Percentiles rank a stretch among this genome's conserved stretches.
phyloP scores from a whole-genome alignment of 2,113 vertebrate genomes.

The Eulacestoma nigropectus region DNA sequence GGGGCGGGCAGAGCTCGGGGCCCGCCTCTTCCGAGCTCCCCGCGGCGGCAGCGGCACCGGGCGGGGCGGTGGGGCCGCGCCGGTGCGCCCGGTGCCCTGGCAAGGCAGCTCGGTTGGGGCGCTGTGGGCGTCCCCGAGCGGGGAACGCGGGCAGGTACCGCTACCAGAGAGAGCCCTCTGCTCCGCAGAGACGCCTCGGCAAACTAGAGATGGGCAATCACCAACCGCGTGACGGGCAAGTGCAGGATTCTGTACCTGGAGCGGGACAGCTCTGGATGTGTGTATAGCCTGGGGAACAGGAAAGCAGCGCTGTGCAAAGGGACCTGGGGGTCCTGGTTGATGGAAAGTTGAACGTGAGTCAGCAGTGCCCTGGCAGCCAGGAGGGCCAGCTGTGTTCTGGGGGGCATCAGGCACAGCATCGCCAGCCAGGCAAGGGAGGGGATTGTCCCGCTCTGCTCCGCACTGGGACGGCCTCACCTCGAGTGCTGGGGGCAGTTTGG shows the following conservation, averaged over 20 bases:
- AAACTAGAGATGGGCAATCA: accelerated
- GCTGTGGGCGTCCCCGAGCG: neutral
- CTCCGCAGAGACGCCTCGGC: neutral
- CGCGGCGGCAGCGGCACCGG: neutral
- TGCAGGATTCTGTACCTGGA: no score
- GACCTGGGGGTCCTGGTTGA: accelerated
- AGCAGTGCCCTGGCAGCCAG: neutral
- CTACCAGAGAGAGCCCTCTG: neutral
- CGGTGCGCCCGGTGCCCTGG: accelerated
- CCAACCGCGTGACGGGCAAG: neutral
- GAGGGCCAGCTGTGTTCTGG: accelerated
- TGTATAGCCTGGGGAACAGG: neutral
- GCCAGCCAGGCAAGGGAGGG: accelerated
- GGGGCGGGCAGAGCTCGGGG: neutral
- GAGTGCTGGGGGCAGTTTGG: accelerated
- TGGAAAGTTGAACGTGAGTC: neutral
- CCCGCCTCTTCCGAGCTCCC: neutral
- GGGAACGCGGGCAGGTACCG: accelerated
- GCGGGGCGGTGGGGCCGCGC: neutral
- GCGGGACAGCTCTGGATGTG: neutral
- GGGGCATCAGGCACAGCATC: neutral
- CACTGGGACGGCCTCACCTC: accelerated
- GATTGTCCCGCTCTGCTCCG: neutral
- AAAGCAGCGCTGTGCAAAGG: neutral
- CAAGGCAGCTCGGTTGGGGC: accelerated